phyloP scores from a whole-genome alignment of 2,113 vertebrate species.

The Planiliza haematocheilus region DNA sequence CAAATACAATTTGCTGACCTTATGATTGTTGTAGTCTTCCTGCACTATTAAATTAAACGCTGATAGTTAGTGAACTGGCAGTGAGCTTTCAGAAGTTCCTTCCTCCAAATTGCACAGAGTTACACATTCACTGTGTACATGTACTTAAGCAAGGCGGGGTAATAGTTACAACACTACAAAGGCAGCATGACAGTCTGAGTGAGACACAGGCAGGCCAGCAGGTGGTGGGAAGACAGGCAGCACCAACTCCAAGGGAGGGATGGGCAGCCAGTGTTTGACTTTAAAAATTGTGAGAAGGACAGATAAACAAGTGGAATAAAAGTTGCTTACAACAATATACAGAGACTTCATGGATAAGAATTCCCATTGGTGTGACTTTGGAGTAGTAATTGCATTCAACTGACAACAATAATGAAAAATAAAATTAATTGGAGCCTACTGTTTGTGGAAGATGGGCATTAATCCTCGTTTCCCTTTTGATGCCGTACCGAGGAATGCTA shows the following conservation, averaged over 20 bases:
- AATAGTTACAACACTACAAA: neutral
- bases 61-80: conserved; percentile 45
- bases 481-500: neutral
- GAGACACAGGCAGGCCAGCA: conserved; percentile 32
- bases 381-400: conserved; percentile 17
- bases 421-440: neutral
- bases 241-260: conserved; percentile 30
- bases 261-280: conserved; percentile 41
- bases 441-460: neutral
- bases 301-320: conserved; percentile 14
- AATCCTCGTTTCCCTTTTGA: no score
- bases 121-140: neutral
- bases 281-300: conserved; percentile 32
- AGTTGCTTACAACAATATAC: neutral
- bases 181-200: conserved; percentile 16
- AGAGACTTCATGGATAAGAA: conserved; percentile 12
- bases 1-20: conserved; percentile 22
- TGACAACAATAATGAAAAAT: conserved; percentile 12
- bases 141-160: conserved; percentile 3
- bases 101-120: neutral
- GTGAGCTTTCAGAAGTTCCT: conserved; percentile 51
- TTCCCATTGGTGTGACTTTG: conserved; percentile 20
- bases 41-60: conserved; percentile 51
- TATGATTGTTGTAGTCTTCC: conserved; percentile 20
- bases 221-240: conserved; percentile 39